Evolutionary conservation across 1,140 invertebrate species (phyloP), one percentile per base, ranked within the genome.

Genomic region (Heliothis virescens): DNA sequence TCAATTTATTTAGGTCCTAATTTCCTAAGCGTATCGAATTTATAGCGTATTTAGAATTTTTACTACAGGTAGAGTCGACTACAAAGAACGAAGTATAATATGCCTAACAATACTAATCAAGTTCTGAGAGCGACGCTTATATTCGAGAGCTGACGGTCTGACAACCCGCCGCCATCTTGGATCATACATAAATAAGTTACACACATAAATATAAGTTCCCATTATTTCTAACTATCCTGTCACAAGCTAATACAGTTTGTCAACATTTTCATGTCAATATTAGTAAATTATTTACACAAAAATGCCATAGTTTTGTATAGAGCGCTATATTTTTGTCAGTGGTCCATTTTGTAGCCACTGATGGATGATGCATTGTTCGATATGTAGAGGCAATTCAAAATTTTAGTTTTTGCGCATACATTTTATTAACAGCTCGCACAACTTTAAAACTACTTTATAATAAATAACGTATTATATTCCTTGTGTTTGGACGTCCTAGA

Each of bases 401-500:
- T 41, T 34, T 34, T 7, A 41, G 34, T 41, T 41, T 41, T 41
- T 41, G 34, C 34, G 34, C 9, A 41, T 9, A 41, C 9, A 9
- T 41, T 41, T 9, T 41, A 9, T 41, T 41, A 41, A 41, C 34
- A 26, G 21, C 21, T 26, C 21, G 21, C 21, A 26, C 21, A 41
- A 41, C 34, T 41, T 41, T 7, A 41, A 41, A 41, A 41, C 34
- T 41, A 41, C 34, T 41, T 41, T 0, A 41, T 62, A 34, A 29
- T 11, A 29, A 62, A 13, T 26, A 18, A 11, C 11, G 21, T 29
- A 26, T 62, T 29, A 5, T 18, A 52, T 69, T 69, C 13, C 12
- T 53, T 71, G 18, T 53, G 67, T 53, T 52, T 71, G 67, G 67
- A 71, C 67, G 48, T 53, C 50, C 48, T 63, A 63, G 41, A 15